These are phyloP conservation scores for Leptobrachium ailaonicum DNA, from an alignment of 2,113 vertebrate species.

Conservation along the genomic window DNA sequence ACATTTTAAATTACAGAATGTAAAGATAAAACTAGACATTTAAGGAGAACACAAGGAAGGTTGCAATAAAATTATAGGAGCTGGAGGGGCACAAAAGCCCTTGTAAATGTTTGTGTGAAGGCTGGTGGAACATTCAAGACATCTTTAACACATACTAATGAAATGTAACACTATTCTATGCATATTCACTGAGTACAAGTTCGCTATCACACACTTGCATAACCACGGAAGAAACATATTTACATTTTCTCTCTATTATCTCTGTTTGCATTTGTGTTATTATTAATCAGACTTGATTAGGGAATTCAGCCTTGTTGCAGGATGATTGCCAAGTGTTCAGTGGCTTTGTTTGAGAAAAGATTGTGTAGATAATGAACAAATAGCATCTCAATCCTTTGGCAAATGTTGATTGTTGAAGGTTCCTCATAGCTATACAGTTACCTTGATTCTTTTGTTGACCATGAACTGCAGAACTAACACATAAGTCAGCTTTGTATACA, in stretches of 20 bases:
- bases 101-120: too few relatives aligned
- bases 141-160: too few relatives aligned
- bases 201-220: not conserved
- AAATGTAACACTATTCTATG: too few relatives aligned
- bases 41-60: too few relatives aligned
- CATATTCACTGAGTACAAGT: too few relatives aligned
- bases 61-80: too few relatives aligned
- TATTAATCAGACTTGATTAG: constrained; percentile 41
- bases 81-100: too few relatives aligned
- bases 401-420: constrained; percentile 42
- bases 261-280: constrained; percentile 41
- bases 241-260: constrained; percentile 6
- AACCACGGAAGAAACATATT: not conserved
- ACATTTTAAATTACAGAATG: too few relatives aligned
- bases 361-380: constrained; percentile 41
- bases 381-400: constrained; percentile 40
- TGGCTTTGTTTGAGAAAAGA: constrained; percentile 39
- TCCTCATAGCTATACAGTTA: constrained; percentile 33
- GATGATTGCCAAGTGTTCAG: constrained; percentile 22
- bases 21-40: too few relatives aligned
- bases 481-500: not conserved
- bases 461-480: not conserved
- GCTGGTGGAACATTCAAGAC: too few relatives aligned
- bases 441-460: constrained; percentile 27
- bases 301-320: constrained; percentile 20